A percentile compares a stretch with the other conserved stretches of the same genome.
phyloP scores from a whole-genome alignment of 1,140 invertebrate genomes.

The Drosophila asahinai region DNA sequence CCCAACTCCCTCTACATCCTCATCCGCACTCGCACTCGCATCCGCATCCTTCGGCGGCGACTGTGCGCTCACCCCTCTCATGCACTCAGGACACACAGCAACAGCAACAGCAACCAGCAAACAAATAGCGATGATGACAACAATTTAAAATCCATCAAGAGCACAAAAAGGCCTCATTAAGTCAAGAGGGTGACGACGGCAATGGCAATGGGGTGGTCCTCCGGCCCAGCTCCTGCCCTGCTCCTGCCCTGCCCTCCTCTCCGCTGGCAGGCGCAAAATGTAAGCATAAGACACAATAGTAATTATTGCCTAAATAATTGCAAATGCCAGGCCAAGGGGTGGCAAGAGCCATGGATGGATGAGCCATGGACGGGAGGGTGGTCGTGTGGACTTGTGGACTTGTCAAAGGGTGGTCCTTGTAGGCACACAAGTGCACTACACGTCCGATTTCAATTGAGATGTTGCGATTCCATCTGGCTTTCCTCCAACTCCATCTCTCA shows the following conservation, averaged over 20 bases:
- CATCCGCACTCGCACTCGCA: too few species aligned
- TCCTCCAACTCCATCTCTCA: background rate
- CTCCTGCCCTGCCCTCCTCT: background rate
- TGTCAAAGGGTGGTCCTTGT: conserved; percentile 43
- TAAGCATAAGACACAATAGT: conserved; percentile 85
- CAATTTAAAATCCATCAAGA: conserved; percentile 84
- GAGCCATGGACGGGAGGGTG: background rate
- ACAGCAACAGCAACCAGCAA: conserved; percentile 21
- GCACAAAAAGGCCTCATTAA: conserved; percentile 84
- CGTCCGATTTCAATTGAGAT: conserved; percentile 60
- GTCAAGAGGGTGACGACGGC: conserved; percentile 77
- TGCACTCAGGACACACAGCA: conserved; percentile 19
- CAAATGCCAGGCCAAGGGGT: conserved; percentile 67
- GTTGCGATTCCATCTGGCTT: conserved; percentile 24
- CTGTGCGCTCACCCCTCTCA: conserved; percentile 9
- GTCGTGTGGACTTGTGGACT: conserved; percentile 7
- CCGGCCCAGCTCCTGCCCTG: too few species aligned
- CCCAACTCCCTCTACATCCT: background rate
- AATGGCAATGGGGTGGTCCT: conserved; percentile 50
- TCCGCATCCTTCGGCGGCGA: background rate
- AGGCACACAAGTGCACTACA: conserved; percentile 63
- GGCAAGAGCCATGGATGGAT: background rate
- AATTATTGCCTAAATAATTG: conserved; percentile 85
- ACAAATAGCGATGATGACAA: conserved; percentile 81
- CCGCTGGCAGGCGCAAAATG: conserved; percentile 57